Conservation (phyloP, 2,888 invertebrate species). For the Archips xylosteana region DNA sequence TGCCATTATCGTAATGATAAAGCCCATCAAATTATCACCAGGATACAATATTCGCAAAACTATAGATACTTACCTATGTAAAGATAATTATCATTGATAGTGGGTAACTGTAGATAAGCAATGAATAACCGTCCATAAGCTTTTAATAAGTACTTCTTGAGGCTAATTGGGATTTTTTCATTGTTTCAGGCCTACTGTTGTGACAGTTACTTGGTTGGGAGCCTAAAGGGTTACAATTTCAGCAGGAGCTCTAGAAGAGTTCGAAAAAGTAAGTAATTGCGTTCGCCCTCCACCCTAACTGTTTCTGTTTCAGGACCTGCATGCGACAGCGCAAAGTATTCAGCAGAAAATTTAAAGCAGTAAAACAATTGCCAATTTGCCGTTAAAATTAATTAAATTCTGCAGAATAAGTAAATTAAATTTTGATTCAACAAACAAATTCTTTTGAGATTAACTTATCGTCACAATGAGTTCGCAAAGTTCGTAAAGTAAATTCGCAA, state of each 20-base stretch:
- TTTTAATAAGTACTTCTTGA: background rate
- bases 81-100: background rate
- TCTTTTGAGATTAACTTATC: slow-evolving; percentile 12
- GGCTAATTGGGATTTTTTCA: background rate
- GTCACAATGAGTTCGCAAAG: background rate
- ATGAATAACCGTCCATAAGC: background rate
- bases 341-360: slow-evolving; percentile 18
- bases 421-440: slow-evolving; percentile 1
- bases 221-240: slow-evolving; percentile 83
- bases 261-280: slow-evolving; percentile 80
- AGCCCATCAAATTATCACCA: slow-evolving; percentile 5
- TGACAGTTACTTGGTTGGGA: slow-evolving; percentile 70
- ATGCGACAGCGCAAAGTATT: slow-evolving; percentile 49
- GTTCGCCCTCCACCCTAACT: slow-evolving; percentile 52
- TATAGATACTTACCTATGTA: background rate
- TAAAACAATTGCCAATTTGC: background rate
- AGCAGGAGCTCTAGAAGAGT: slow-evolving; percentile 81
- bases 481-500: background rate
- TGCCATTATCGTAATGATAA: slow-evolving; percentile 3
- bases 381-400: slow-evolving; percentile 16
- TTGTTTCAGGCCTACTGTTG: slow-evolving; percentile 81
- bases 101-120: background rate
- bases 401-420: slow-evolving; percentile 1
- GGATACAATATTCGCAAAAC: slow-evolving; percentile 3
- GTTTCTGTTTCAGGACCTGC: slow-evolving; percentile 70